Percentiles rank a stretch among this genome's conserved stretches.
phyloP scores from a whole-genome alignment of 2,888 invertebrate genomes.

The Megastigmus dorsalis region DNA sequence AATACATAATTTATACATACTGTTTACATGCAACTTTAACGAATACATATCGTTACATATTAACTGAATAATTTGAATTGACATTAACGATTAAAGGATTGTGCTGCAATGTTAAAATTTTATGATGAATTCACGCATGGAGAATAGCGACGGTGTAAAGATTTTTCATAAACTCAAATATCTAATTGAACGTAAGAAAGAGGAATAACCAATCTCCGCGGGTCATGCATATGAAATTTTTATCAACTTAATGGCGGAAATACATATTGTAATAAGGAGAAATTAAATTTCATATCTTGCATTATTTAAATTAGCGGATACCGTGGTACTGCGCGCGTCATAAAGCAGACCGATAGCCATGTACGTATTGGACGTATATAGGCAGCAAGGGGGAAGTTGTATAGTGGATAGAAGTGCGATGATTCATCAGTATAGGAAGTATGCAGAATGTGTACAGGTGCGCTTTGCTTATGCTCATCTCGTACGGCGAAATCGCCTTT shows the following conservation, averaged over 20 bases:
- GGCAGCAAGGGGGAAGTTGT: no score
- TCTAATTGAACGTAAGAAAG: no score
- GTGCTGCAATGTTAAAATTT: no score
- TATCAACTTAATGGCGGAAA: slow-evolving; percentile 1
- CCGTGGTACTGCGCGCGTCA: background rate
- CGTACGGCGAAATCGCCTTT: background rate
- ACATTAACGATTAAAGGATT: no score
- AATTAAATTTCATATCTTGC: slow-evolving; percentile 40
- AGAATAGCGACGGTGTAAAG: no score
- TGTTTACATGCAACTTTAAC: no score
- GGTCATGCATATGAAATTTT: background rate
- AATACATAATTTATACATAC: no score
- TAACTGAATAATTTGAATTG: no score
- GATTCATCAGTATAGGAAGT: slow-evolving; percentile 41
- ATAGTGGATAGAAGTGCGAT: no score
- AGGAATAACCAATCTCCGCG: background rate
- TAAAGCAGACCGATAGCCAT: background rate
- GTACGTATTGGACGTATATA: slow-evolving; percentile 13
- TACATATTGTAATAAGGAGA: slow-evolving; percentile 24
- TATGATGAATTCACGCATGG: no score
- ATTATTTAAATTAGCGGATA: slow-evolving; percentile 40
- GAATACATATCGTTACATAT: no score
- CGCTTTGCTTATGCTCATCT: slow-evolving; percentile 7
- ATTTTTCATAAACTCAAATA: no score
- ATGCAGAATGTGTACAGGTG: slow-evolving; percentile 16